phyloP scores from a whole-genome alignment of 2,113 vertebrate species.

The Aythya baeri region DNA sequence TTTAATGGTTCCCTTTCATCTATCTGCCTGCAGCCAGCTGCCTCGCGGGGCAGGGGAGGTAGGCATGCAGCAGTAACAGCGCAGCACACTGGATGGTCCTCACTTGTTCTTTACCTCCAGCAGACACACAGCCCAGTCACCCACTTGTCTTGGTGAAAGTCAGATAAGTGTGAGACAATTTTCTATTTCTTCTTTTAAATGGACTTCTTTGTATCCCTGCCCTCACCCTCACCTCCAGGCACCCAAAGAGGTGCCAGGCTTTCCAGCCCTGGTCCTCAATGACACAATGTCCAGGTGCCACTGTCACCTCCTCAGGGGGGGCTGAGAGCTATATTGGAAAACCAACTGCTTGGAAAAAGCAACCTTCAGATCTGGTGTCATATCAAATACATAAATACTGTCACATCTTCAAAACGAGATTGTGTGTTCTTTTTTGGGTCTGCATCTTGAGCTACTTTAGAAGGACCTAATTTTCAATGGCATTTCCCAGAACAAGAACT shows the following conservation, averaged over 20 bases:
- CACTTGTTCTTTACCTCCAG: background rate
- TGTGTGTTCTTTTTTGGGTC: background rate
- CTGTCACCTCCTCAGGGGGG: background rate
- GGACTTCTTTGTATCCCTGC: background rate
- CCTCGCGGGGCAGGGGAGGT: background rate
- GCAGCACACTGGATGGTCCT: background rate
- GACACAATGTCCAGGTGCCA: background rate
- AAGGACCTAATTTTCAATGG: background rate
- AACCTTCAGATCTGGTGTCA: background rate
- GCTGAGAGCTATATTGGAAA: background rate
- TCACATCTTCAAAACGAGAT: background rate
- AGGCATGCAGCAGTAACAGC: background rate
- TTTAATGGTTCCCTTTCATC: conserved; percentile 21
- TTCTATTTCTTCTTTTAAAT: background rate
- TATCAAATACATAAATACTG: background rate
- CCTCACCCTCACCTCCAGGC: background rate
- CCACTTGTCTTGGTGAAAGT: background rate
- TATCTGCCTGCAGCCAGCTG: background rate
- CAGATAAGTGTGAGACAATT: background rate
- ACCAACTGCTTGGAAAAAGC: background rate
- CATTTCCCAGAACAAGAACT: background rate
- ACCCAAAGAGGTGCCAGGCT: background rate
- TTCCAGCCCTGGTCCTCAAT: rapidly evolving
- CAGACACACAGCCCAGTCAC: background rate
- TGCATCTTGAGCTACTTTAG: background rate